phyloP scores from a whole-genome alignment of 2,888 invertebrate species.

The Acleris cristana region DNA sequence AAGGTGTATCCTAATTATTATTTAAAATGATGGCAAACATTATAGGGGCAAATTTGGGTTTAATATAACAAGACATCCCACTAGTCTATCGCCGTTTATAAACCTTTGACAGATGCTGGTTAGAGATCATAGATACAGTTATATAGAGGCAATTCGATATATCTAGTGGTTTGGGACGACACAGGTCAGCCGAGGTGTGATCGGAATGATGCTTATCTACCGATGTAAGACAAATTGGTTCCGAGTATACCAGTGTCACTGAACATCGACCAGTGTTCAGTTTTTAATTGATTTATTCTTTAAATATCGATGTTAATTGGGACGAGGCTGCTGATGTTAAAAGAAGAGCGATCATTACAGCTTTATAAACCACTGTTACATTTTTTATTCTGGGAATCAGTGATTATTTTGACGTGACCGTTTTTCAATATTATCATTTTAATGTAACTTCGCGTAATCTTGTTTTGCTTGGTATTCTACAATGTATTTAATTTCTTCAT shows the following conservation, averaged over 20 bases:
- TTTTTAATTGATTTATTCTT: conserved; percentile 58
- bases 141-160: conserved; percentile 30
- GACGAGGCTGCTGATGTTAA: conserved; percentile 23
- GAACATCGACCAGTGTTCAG: conserved; percentile 54
- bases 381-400: neutral
- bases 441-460: too few relatives aligned
- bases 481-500: neutral
- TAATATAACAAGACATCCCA: neutral
- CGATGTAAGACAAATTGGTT: conserved; percentile 76
- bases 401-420: neutral
- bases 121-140: conserved; percentile 31
- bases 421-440: too few relatives aligned
- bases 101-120: conserved; percentile 22
- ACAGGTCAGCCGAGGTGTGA: conserved; percentile 55
- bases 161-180: conserved; percentile 24
- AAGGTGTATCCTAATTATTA: too few relatives aligned
- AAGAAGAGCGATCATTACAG: neutral
- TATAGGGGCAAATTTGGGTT: neutral
- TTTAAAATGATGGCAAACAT: too few relatives aligned
- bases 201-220: conserved; percentile 66
- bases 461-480: neutral
- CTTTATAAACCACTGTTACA: neutral
- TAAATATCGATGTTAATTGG: conserved; percentile 36
- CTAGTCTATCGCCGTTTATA: neutral
- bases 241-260: conserved; percentile 61